Conservation (phyloP, 2,113 vertebrate genomes). For the Leuciscus idus region DNA sequence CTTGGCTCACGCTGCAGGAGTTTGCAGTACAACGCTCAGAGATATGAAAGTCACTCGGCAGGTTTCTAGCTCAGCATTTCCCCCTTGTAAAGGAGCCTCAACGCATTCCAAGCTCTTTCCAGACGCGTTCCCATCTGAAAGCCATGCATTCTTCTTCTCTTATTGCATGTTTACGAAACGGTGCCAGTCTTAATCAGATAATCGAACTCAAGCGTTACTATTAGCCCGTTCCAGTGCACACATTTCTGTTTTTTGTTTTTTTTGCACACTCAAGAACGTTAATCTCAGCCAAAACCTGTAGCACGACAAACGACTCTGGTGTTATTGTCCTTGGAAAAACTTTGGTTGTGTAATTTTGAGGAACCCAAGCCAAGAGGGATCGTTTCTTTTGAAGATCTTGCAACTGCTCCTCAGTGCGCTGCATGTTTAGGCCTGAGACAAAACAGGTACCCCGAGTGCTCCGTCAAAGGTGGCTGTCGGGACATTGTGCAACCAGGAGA, state of each 20-base stretch:
- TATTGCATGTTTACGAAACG: slow-evolving; percentile 43
- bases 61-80: slow-evolving; percentile 38
- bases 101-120: slow-evolving; percentile 26
- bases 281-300: slow-evolving; percentile 27
- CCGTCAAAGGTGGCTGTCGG: slow-evolving; percentile 1
- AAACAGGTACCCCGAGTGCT: slow-evolving; percentile 11
- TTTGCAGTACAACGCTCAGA: slow-evolving; percentile 26
- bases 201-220: slow-evolving; percentile 23
- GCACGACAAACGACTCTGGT: not conserved
- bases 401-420: not conserved
- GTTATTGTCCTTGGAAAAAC: slow-evolving; percentile 4
- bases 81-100: slow-evolving; percentile 36
- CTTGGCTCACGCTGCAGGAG: slow-evolving; percentile 25
- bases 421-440: slow-evolving; percentile 31
- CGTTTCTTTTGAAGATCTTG: slow-evolving; percentile 13
- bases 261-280: not conserved
- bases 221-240: slow-evolving; percentile 23
- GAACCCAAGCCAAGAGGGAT: slow-evolving; percentile 27
- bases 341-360: slow-evolving; percentile 37
- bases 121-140: slow-evolving; percentile 26
- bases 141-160: slow-evolving; percentile 45
- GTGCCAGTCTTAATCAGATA: slow-evolving; percentile 50
- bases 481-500: not conserved
- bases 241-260: not conserved
- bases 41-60: slow-evolving; percentile 27